Percentiles rank a stretch among this genome's conserved stretches.
phyloP scores from a whole-genome alignment of 2,113 vertebrate genomes.

The Gymnarchus niloticus region DNA sequence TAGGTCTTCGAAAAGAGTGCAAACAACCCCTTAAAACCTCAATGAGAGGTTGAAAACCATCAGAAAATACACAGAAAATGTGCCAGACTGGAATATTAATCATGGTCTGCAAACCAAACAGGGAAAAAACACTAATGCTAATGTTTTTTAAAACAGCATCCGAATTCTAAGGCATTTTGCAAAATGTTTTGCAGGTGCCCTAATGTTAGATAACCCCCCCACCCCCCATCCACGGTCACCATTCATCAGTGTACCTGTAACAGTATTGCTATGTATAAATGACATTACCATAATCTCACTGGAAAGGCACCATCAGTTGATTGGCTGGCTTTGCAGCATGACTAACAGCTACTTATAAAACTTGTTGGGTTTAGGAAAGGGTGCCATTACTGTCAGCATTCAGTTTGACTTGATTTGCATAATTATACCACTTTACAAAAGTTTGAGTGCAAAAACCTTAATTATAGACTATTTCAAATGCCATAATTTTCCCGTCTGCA shows the following conservation, averaged over 20 bases:
- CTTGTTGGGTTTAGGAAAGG: slow-evolving; percentile 20
- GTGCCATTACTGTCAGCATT: slow-evolving; percentile 27
- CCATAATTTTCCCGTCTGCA: slow-evolving; percentile 17
- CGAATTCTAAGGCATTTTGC: neutral
- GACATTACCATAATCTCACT: slow-evolving; percentile 21
- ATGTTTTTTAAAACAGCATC: slow-evolving; percentile 2
- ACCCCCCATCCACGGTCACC: neutral
- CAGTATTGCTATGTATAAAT: neutral
- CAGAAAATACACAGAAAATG: slow-evolving; percentile 7
- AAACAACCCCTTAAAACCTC: neutral
- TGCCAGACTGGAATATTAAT: slow-evolving; percentile 2
- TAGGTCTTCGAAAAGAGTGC: neutral
- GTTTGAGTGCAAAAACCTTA: slow-evolving; percentile 24
- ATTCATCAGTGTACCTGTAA: neutral
- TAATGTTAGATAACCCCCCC: neutral
- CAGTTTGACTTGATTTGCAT: slow-evolving; percentile 31
- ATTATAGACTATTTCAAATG: slow-evolving; percentile 21
- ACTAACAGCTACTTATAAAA: slow-evolving; percentile 18
- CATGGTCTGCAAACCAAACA: neutral
- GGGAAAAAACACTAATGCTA: neutral
- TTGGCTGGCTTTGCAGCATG: slow-evolving; percentile 1
- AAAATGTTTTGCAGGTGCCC: neutral
- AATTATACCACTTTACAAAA: slow-evolving; percentile 27
- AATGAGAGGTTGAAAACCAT: slow-evolving; percentile 8
- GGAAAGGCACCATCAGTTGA: slow-evolving; percentile 15